These are phyloP conservation scores for Danaus chrysippus DNA, from an alignment of 2,888 invertebrate species.

Conservation along the genomic window DNA sequence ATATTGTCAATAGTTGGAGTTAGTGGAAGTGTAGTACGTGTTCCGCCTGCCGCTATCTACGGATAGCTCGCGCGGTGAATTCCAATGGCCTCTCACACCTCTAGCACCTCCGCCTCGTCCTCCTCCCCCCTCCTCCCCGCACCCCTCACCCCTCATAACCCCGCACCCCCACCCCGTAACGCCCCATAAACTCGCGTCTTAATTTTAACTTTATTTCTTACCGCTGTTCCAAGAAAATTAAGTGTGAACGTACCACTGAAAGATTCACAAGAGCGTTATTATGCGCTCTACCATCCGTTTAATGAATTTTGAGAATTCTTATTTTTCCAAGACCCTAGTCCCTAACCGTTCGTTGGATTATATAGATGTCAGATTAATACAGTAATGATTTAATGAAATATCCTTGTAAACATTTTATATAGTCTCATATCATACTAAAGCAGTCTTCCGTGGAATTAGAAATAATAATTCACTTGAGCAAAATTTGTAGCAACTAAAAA, in stretches of 20 bases:
- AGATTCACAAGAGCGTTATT: slow-evolving; percentile 57
- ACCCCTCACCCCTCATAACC: slow-evolving; percentile 43
- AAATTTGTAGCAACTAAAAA: slow-evolving; percentile 22
- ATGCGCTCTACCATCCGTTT: slow-evolving; percentile 31
- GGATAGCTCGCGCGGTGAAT: slow-evolving; percentile 75
- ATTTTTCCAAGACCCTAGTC: background rate
- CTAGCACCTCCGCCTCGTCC: slow-evolving; percentile 37
- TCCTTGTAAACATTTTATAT: background rate
- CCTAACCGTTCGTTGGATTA: no score
- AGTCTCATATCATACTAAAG: background rate
- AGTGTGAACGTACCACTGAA: slow-evolving; percentile 72
- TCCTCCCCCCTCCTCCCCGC: slow-evolving; percentile 23
- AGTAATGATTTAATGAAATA: no score
- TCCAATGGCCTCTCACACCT: slow-evolving; percentile 70
- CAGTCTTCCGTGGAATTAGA: background rate
- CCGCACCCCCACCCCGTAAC: slow-evolving; percentile 67
- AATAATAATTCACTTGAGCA: slow-evolving; percentile 12
- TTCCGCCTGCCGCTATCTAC: slow-evolving; percentile 78
- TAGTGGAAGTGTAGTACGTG: slow-evolving; percentile 79
- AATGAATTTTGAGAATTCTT: slow-evolving; percentile 17
- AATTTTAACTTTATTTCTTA: slow-evolving; percentile 79
- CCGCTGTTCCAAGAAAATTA: slow-evolving; percentile 75
- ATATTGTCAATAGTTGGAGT: slow-evolving; percentile 79
- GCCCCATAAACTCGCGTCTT: slow-evolving; percentile 79
- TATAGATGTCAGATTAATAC: no score